phyloP scores from a whole-genome alignment of 2,797 vertebrate species.

The Tangara arthus region DNA sequence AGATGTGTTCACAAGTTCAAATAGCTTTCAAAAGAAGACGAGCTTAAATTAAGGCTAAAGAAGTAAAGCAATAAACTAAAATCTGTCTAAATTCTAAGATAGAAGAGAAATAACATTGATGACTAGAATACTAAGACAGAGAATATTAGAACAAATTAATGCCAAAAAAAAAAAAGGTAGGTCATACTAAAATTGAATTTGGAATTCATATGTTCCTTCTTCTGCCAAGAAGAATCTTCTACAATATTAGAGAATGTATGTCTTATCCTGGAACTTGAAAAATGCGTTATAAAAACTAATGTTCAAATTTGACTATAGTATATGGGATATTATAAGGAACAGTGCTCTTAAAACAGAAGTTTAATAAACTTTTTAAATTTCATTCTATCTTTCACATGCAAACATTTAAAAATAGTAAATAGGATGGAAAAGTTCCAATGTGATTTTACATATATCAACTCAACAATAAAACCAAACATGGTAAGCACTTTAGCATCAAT shows the following conservation, averaged over 20 bases:
- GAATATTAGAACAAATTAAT: not conserved
- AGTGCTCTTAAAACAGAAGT: not conserved
- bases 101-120: not conserved
- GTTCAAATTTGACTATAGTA: not conserved
- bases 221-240: not conserved
- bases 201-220: not conserved
- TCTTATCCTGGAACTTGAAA: not conserved
- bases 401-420: not conserved
- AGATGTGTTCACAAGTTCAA: not conserved
- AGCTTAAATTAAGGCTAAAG: not conserved
- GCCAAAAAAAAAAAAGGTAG: not conserved
- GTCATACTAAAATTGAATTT: not conserved
- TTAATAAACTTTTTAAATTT: not conserved
- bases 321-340: not conserved
- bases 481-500: not conserved
- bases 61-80: not conserved
- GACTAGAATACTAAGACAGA: not conserved
- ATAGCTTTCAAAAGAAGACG: not conserved
- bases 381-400: not conserved
- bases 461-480: not conserved
- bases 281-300: not conserved
- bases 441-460: not conserved
- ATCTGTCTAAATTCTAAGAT: not conserved
- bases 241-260: not conserved
- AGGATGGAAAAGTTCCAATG: not conserved